Base-by-base conservation (phyloP, 2,797 vertebrate genomes). In the Triplophysa yarkandensis region DNA sequence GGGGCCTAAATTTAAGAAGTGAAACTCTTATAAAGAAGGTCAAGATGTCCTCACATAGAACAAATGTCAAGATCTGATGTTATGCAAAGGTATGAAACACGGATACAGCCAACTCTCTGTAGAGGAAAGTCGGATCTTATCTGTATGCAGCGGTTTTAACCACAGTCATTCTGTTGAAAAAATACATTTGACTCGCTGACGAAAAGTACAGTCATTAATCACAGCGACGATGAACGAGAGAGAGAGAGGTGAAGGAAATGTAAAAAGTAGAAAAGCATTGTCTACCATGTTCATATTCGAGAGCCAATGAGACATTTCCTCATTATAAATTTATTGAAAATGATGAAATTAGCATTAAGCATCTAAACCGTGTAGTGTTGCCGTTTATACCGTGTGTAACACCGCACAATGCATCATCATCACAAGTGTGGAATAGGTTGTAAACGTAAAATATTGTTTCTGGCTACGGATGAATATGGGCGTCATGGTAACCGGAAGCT, bases 101-200 rank as follows among this genome's bases (percentile, higher is more conserved):
- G 9, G 3, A 14, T 30, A 16, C 2, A 19, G 25, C 41, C 25
- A 21, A 30, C 39, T 69, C 11, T 69, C 11, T 21, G 52, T 19
- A 64, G 44, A 9, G 4, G 72, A 39, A 66, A 70, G 84, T 84
- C 81, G 84, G 43, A 63, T 76, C 25, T 82, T 71, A 43, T 52
- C 67, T 62, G 48, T 64, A 77, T 32, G 68, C 58, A 55, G 63
- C 63, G 11, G 68, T 76, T 78, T 61, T 69, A 70, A 62, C 65
- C 80, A 77, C 27, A 43, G 61, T 77, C 70, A 77, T 79, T 77
- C 69, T 43, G 58, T 82, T 61, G 17, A 13, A 64, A 58, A 73
- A 66, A 65, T 58, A 74, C 54, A 77, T 77, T 78, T 66, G 28
- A 11, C 63, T 46, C 61, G 25, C 67, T 52, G 41, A 58, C 44